Evolutionary conservation across 2,113 vertebrate genomes (phyloP).

Genomic region (Tenrec ecaudatus): DNA sequence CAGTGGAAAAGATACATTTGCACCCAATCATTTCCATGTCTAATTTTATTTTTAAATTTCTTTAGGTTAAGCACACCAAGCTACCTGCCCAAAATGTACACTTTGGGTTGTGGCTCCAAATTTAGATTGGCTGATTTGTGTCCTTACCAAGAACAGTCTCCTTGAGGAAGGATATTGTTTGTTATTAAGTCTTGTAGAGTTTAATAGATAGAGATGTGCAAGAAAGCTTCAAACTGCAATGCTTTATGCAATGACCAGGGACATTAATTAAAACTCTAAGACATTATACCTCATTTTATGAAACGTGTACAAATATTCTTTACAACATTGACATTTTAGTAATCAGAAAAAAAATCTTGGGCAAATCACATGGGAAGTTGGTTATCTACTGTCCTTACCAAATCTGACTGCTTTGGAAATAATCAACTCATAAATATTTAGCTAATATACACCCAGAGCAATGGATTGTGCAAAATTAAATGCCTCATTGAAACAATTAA

Average conservation of each 20-base stretch:
- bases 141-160: background rate
- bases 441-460: slow-evolving; percentile 81
- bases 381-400: slow-evolving; percentile 81
- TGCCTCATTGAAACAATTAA: slow-evolving; percentile 89
- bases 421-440: slow-evolving; percentile 88
- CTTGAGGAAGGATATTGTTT: background rate
- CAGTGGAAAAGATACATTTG: background rate
- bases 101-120: background rate
- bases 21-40: background rate
- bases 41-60: background rate
- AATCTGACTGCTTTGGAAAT: slow-evolving; percentile 84
- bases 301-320: slow-evolving; percentile 60
- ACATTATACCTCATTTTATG: slow-evolving; percentile 58
- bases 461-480: slow-evolving; percentile 82
- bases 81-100: background rate
- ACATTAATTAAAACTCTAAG: slow-evolving; percentile 66
- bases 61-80: background rate
- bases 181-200: background rate
- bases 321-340: slow-evolving; percentile 73
- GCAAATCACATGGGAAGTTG: slow-evolving; percentile 79
- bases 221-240: background rate
- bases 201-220: background rate
- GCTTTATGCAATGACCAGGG: background rate
- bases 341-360: slow-evolving; percentile 72
- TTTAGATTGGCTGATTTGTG: background rate